Conservation (phyloP, 2,113 vertebrate species). For the Petaurus breviceps region DNA sequence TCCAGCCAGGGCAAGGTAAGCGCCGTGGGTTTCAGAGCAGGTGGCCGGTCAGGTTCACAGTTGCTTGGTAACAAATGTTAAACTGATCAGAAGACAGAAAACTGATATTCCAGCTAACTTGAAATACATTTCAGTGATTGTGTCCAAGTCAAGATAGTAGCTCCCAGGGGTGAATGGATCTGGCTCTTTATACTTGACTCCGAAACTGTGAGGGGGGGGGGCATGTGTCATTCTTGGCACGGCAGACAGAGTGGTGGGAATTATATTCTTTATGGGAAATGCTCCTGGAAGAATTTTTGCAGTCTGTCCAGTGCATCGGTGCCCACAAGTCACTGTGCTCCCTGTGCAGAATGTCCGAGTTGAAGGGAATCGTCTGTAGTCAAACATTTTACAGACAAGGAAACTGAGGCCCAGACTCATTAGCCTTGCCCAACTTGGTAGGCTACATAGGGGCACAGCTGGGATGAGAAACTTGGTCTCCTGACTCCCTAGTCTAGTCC, state of each 20-base stretch:
- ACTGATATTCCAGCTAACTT: not conserved
- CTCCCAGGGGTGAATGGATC: constrained; percentile 42
- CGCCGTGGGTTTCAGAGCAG: not conserved
- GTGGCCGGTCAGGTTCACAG: constrained; percentile 43
- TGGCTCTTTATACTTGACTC: constrained; percentile 25
- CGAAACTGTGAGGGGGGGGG: constrained; percentile 14
- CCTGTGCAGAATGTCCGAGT: not conserved
- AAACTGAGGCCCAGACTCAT: not conserved
- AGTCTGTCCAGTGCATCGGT: not conserved
- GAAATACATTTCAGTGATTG: constrained; percentile 32
- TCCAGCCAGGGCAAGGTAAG: constrained; percentile 30
- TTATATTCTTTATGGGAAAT: no score
- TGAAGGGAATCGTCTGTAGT: not conserved
- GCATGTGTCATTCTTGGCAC: not conserved
- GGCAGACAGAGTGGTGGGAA: no score
- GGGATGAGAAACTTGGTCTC: no score
- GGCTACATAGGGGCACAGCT: not conserved
- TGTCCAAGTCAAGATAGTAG: constrained; percentile 7
- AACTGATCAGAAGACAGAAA: constrained; percentile 50
- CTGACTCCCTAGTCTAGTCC: no score
- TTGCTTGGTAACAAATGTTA: constrained; percentile 64
- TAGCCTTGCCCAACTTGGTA: not conserved
- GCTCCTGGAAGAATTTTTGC: not conserved
- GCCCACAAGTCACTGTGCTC: not conserved
- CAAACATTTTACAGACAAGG: not conserved